Base-by-base conservation (phyloP, 2,113 vertebrate genomes). In the Octodon degus region DNA sequence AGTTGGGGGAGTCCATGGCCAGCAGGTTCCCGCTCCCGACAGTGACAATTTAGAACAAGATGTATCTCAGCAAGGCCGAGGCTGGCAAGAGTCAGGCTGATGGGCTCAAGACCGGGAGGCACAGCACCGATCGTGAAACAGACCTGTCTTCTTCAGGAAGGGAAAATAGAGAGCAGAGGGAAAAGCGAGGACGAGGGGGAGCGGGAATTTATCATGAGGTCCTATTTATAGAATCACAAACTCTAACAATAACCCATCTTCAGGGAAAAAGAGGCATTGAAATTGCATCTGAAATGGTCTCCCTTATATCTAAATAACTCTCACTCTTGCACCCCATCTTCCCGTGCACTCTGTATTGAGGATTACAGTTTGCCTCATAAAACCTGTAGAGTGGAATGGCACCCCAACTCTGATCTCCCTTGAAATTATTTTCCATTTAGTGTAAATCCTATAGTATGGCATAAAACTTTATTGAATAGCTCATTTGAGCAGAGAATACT, bases 401-500 rank as follows among this genome's bases (percentile, higher is more conserved):
- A 97, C 85, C 68, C 90, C 93, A 97, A 88, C 63, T 93, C 94
- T 96, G 97, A 96, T 97, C 91, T 91, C 79, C 90, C 97, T 98
- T 96, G 96, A 97, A 98, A 97, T 98, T 98, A 97, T 98, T 97
- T 98, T 98, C 97, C 98, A 97, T 97, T 98, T 98, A 98, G 90
- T 77, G 11, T 97, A 93, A 96, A 95, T 98, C 98, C 98, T 98
- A 98, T 92, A 98, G 90, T 91, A 91, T 96, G 95, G 91, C 88
- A 97, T 88, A 98, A 97, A 98, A 98, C 97, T 98, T 97, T 98
- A 97, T 98, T 98, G 98, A 98, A 98, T 99, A 98, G 98, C 97
- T 99, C 98, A 98, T 99, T 98, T 99, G 98, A 98, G 98, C 95
- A 97, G 97, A 98, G 98, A 98, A 98, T 98, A 98, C 98, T 98